Base-by-base conservation (phyloP, 2,113 vertebrate genomes). In the Gymnobelideus leadbeateri region DNA sequence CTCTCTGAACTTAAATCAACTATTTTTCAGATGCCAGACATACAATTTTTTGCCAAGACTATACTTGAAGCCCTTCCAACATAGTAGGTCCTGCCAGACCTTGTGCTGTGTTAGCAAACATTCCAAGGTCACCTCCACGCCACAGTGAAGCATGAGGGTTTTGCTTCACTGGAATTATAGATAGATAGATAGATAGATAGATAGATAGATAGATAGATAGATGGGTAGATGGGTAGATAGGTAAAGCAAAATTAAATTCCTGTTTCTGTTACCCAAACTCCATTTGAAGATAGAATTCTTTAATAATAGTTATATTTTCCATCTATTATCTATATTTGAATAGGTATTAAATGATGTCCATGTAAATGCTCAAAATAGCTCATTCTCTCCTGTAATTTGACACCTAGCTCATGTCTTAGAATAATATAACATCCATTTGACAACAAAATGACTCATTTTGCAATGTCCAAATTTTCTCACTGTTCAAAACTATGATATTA, bases 201-300 rank as follows among this genome's bases (percentile, higher is more conserved):
- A 49, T 49, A 4, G 37, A 68, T 49, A 49, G 47, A 49, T 49
- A 49, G 47, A 49, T 49, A 49, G 37, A 43, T 43, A 84, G 21
- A 43, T 84, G 4, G 47, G 4, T 49, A 49, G 47, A 49, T 49
- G 47, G 47, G 47, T 49, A 49, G 47, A 49, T 49, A 49, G 47
- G 47, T 49, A 49, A 43, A 84, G 43, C 6, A 37, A 94, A 50
- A n/a, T 21, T 53, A 51, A 94, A 51, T 54, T 51, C 10, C 92
- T 94, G 25, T 24, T 54, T 43, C 52, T 91, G 93, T 91, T 28
- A 31, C 23, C 49, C 24, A 92, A 94, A 77, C 7, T 61, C 46
- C 25, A 52, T 68, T 51, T 61, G 89, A 52, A 97, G 94, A 31
- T n/a, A 90, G 23, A 95, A 55, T 24, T 93, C 91, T 96, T 51